These are phyloP conservation scores for Hydra vulgaris DNA, from an alignment of 30 jellyfish, hydroid and myxozoan species.

Conservation along the genomic window DNA sequence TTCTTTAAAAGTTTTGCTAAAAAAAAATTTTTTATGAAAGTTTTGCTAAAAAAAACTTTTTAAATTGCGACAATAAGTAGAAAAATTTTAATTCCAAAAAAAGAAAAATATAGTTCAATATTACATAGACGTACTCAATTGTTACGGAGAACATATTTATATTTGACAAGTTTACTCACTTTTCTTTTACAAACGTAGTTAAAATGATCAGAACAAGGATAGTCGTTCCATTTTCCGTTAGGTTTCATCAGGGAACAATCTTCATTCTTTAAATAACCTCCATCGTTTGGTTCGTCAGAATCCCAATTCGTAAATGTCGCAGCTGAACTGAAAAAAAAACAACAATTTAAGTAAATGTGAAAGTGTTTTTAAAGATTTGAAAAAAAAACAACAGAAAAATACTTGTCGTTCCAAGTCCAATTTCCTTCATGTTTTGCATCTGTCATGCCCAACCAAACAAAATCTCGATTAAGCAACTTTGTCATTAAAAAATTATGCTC, in stretches of 20 bases:
- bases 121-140: too few relatives aligned
- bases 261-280: constrained; percentile 81
- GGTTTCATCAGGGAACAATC: constrained; percentile 95
- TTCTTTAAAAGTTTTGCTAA: too few relatives aligned
- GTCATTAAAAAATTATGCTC: constrained; percentile 82
- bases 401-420: constrained; percentile 99
- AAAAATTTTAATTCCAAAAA: too few relatives aligned
- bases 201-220: constrained; percentile 85
- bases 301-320: constrained; percentile 79
- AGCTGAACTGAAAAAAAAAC: constrained; percentile 42
- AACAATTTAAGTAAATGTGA: too few relatives aligned
- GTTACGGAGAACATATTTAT: too few relatives aligned
- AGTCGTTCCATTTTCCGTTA: constrained; percentile 96
- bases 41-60: too few relatives aligned
- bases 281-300: constrained; percentile 94
- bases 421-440: constrained; percentile 81
- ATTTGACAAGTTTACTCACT: too few relatives aligned
- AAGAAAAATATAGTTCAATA: too few relatives aligned
- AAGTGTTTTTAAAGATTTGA: not conserved
- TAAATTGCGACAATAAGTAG: too few relatives aligned
- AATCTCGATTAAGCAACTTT: constrained; percentile 55
- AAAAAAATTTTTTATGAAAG: too few relatives aligned
- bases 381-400: not conserved
- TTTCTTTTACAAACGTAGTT: constrained; percentile 79
- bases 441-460: constrained; percentile 94